Evolutionary conservation across 2,797 vertebrate species (phyloP).

Genomic region (Sebastolobus altivelis): DNA sequence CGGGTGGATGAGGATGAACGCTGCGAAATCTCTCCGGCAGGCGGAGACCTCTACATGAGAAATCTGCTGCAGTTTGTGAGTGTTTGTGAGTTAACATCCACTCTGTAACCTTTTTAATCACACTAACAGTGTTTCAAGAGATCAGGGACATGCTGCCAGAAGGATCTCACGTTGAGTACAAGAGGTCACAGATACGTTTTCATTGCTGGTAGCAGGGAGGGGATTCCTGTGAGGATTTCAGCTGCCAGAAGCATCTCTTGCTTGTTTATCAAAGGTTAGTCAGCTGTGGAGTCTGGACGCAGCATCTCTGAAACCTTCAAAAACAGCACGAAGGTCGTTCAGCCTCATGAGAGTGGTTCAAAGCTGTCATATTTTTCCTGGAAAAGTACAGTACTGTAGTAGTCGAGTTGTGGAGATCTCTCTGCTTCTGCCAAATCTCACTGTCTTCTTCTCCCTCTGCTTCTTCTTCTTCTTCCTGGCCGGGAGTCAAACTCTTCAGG

Average conservation of each 20-base stretch:
- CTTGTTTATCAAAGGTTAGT: slow-evolving; percentile 46
- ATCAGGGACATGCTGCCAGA: not conserved
- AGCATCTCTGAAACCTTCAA: slow-evolving; percentile 15
- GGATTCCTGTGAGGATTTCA: slow-evolving; percentile 23
- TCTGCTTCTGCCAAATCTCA: slow-evolving; percentile 27
- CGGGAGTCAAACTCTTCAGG: slow-evolving; percentile 30
- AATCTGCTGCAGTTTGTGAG: not conserved
- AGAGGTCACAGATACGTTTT: not conserved
- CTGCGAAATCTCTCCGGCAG: slow-evolving; percentile 62
- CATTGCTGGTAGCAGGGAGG: slow-evolving; percentile 5
- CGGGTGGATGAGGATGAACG: not conserved
- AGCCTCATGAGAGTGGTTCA: not conserved
- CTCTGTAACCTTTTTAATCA: slow-evolving; percentile 2
- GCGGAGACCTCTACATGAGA: slow-evolving; percentile 64
- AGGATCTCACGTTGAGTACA: too few species aligned
- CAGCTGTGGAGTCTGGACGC: slow-evolving; percentile 28
- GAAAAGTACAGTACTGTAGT: slow-evolving; percentile 8
- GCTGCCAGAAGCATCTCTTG: slow-evolving; percentile 31
- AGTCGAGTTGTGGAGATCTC: not conserved
- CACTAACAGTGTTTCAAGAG: not conserved
- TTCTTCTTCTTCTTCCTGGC: slow-evolving; percentile 41
- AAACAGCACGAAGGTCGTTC: slow-evolving; percentile 24
- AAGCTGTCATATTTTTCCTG: slow-evolving; percentile 30
- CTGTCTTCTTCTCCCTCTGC: slow-evolving; percentile 28
- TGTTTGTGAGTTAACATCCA: slow-evolving; percentile 9